Percentiles rank a stretch among this genome's conserved stretches.
Conservation (phyloP, 1,140 invertebrate genomes). For the Monochamus saltuarius region DNA sequence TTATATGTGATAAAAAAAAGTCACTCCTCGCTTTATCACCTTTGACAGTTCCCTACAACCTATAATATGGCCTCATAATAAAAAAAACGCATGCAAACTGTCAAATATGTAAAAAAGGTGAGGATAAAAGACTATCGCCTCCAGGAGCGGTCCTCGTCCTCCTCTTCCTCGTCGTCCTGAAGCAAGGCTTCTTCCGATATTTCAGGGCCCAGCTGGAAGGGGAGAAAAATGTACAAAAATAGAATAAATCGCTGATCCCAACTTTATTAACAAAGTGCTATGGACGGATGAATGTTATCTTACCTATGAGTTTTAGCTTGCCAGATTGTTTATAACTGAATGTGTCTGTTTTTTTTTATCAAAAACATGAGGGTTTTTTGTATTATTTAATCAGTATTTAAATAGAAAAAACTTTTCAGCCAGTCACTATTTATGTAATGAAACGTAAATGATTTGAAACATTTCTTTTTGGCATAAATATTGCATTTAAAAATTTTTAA, state of each 20-base stretch:
- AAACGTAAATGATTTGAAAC: too few relatives aligned
- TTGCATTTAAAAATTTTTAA: too few relatives aligned
- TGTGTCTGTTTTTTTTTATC: background rate
- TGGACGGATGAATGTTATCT: too few relatives aligned
- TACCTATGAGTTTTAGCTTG: background rate
- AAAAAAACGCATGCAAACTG: background rate
- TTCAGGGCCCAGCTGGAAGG: conserved; percentile 41
- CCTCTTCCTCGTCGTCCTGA: conserved; percentile 63
- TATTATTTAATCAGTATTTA: background rate
- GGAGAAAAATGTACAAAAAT: background rate
- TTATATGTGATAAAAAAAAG: background rate
- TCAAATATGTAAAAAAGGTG: background rate
- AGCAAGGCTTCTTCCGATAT: conserved; percentile 51
- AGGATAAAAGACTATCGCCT: conserved; percentile 53
- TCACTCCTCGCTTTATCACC: background rate
- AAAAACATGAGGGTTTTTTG: conserved; percentile 4
- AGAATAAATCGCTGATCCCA: background rate
- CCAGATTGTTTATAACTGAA: background rate
- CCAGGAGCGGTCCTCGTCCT: conserved; percentile 62
- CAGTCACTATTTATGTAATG: too few relatives aligned
- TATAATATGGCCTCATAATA: background rate
- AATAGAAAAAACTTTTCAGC: background rate
- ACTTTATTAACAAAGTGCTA: too few relatives aligned
- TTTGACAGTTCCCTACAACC: background rate
- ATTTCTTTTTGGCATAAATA: too few relatives aligned